These are phyloP conservation scores for Drusus annulatus DNA, from an alignment of 1,140 invertebrate species.

Conservation along the genomic window DNA sequence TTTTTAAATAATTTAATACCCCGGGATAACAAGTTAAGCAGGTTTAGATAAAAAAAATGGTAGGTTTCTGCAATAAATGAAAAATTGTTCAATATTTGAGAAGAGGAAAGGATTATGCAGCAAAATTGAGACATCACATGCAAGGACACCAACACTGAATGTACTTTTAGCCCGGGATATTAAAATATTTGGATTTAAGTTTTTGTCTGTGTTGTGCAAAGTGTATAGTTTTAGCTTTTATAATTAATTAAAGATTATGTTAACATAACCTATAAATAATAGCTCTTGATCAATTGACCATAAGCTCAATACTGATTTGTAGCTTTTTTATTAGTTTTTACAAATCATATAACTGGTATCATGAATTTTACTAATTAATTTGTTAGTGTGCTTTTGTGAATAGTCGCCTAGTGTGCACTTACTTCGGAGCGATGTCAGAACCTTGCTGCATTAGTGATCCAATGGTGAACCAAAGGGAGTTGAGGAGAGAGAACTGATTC, in stretches of 20 bases:
- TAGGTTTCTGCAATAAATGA: not conserved
- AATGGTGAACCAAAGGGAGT: slow-evolving; percentile 91
- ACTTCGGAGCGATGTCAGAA: slow-evolving; percentile 90
- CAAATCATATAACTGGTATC: too few relatives aligned
- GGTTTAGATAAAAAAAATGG: not conserved
- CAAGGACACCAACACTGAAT: slow-evolving; percentile 5
- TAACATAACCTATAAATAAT: too few relatives aligned
- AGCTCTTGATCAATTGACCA: too few relatives aligned
- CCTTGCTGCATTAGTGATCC: slow-evolving; percentile 94
- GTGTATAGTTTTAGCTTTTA: too few relatives aligned
- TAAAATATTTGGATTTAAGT: not conserved
- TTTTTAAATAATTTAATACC: not conserved
- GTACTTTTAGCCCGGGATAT: slow-evolving; percentile 18
- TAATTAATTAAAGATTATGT: too few relatives aligned
- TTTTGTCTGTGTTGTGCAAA: too few relatives aligned
- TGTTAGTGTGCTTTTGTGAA: too few relatives aligned
- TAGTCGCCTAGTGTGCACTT: slow-evolving; percentile 65
- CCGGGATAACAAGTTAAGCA: slow-evolving; percentile 29
- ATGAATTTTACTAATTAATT: too few relatives aligned
- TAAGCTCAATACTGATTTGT: too few relatives aligned
- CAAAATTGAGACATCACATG: slow-evolving; percentile 34
- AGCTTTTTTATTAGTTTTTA: too few relatives aligned
- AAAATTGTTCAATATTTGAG: not conserved
- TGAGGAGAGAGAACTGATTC: slow-evolving; percentile 91
- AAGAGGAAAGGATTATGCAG: slow-evolving; percentile 36